phyloP scores from a whole-genome alignment of 2,113 vertebrate genomes.

The Dicaeum eximium region DNA sequence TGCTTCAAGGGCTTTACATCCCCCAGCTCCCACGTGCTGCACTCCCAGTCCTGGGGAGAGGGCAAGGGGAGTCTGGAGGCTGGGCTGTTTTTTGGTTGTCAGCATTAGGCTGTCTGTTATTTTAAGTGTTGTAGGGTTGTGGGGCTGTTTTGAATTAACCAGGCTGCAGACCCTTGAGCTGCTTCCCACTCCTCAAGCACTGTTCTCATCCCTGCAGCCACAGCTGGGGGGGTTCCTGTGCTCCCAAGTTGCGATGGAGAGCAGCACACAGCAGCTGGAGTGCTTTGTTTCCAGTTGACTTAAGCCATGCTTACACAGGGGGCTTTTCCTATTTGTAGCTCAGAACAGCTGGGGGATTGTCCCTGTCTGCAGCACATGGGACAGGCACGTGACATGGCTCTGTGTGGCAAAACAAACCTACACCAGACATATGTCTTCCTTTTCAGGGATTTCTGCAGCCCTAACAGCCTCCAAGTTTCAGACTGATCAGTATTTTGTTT shows the following conservation, averaged over 20 bases:
- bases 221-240: neutral
- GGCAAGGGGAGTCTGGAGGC: neutral
- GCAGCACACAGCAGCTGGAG: neutral
- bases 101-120: neutral
- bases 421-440: neutral
- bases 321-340: neutral
- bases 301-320: neutral
- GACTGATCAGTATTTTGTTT: neutral
- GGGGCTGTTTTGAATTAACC: neutral
- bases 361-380: neutral
- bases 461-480: neutral
- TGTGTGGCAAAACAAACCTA: neutral
- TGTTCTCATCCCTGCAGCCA: neutral
- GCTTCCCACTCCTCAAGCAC: neutral
- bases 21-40: accelerated
- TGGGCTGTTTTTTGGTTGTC: neutral
- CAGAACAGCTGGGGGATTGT: neutral
- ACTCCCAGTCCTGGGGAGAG: neutral
- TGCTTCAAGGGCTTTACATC: neutral
- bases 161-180: neutral
- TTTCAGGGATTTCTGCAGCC: neutral
- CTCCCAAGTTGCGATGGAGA: accelerated
- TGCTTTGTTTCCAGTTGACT: slow-evolving; percentile 6
- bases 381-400: neutral
- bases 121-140: neutral